A percentile compares a stretch with the other conserved stretches of the same genome.
These are phyloP conservation scores for Thera obeliscata DNA, from an alignment of 2,888 invertebrate species.

Conservation along the genomic window DNA sequence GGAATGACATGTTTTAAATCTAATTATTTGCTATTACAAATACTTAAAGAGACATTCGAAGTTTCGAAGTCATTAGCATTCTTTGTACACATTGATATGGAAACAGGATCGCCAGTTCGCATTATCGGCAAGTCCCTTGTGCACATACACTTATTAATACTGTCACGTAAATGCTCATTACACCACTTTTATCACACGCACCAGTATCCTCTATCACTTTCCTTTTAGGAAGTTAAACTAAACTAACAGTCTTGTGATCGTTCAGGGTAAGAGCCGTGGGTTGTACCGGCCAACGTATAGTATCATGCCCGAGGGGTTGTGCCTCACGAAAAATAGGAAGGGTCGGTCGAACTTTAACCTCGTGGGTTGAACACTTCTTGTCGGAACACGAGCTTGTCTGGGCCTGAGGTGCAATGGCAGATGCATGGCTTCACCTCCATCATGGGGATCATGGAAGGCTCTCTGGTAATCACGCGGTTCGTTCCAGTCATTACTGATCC, in stretches of 20 bases:
- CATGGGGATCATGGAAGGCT: conserved; percentile 88
- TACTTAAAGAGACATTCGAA: conserved; percentile 61
- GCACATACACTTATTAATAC: conserved; percentile 76
- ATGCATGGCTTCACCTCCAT: conserved; percentile 78
- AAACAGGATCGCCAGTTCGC: conserved; percentile 52
- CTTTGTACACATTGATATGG: conserved; percentile 68
- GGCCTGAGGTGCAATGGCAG: conserved; percentile 89
- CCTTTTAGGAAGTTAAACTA: conserved; percentile 79
- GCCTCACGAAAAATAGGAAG: conserved; percentile 94
- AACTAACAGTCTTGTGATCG: conserved; percentile 77
- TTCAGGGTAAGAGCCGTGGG: conserved; percentile 90
- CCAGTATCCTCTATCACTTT: conserved; percentile 78
- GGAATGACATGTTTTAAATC: conserved; percentile 58
- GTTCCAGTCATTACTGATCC: conserved; percentile 74
- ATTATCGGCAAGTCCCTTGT: conserved; percentile 54
- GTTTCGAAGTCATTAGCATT: conserved; percentile 59
- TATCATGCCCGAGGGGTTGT: conserved; percentile 96
- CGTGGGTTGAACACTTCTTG: conserved; percentile 86
- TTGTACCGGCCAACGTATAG: conserved; percentile 95
- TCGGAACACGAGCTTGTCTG: conserved; percentile 88
- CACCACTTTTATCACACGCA: conserved; percentile 74
- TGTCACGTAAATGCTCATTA: conserved; percentile 80
- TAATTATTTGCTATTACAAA: conserved; percentile 54
- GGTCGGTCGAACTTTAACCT: conserved; percentile 93
- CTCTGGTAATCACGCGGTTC: conserved; percentile 87